Evolutionary conservation across 1,140 invertebrate genomes (phyloP), one percentile per base, ranked within the genome.

Genomic region (Ctenoplectra terminalis): DNA sequence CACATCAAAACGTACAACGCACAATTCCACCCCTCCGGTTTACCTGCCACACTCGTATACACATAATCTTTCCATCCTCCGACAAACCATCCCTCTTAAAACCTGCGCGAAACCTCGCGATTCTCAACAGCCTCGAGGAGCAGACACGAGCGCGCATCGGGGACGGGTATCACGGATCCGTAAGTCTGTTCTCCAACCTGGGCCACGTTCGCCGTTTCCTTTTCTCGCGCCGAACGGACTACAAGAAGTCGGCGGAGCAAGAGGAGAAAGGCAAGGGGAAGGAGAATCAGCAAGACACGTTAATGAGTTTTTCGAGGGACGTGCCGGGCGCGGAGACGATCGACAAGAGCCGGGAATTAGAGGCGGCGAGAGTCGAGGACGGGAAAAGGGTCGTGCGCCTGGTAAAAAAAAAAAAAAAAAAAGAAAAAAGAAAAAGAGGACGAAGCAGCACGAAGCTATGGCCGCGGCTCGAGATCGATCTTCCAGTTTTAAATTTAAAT

Each of bases 241-340:
- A 26, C n/a, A 20, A 52, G 26, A 29, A 69, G 23, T n/a, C 40
- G 37, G 26, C n/a, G 13, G 17, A 17, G 48, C 13, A 31, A 7
- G 58, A 34, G 56, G 26, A 9, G 26, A n/a, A n/a, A n/a, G 7
- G 46, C 17, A 48, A 4, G 20, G 40, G 26, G 60, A 9, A n/a
- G 31, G 43, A 64, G 79, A 67, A 67, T 82, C 79, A 82, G 82
- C 78, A 86, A 90, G 90, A 92, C 91, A 90, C 91, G 90, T 93
- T 93, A 93, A 93, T 93, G 92, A 93, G 92, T 93, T 93, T 93
- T 93, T 93, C 90, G 81, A 86, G 85, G 88, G 67, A 87, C 85
- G 86, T 85, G 88, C 87, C 82, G 86, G 90, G 90, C 90, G 87
- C 84, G 83, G 87, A 88, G 86, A 89, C 89, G 88, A 92, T 90